Evolutionary conservation across 2,888 invertebrate species (phyloP).

Genomic region (Microplitis deprimator): DNA sequence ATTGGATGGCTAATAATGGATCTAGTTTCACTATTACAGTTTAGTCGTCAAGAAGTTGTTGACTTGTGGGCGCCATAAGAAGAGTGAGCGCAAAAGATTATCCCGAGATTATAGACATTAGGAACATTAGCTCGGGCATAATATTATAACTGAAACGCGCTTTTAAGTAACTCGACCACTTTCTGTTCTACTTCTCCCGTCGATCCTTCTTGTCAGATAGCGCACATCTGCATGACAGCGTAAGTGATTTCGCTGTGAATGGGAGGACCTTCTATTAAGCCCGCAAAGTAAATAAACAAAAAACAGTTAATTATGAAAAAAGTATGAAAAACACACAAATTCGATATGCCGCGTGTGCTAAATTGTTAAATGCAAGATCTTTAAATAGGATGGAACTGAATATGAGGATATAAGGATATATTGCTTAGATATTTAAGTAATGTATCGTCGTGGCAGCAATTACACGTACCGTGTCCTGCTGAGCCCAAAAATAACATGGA

Average conservation of each 20-base stretch:
- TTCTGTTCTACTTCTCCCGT: constrained; percentile 14
- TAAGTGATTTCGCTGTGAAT: constrained; percentile 26
- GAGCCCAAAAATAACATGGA: constrained; percentile 33
- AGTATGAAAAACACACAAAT: too few relatives aligned
- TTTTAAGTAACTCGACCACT: constrained; percentile 23
- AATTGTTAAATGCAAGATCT: too few relatives aligned
- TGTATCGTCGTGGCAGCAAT: background rate
- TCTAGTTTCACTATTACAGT: constrained; percentile 10
- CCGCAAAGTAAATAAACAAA: too few relatives aligned
- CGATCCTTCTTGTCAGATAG: constrained; percentile 34
- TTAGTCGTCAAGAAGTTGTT: too few relatives aligned
- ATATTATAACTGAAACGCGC: constrained; percentile 26
- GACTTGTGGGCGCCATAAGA: constrained; percentile 30
- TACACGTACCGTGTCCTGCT: constrained; percentile 1
- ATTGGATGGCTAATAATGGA: background rate
- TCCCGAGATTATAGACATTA: constrained; percentile 69
- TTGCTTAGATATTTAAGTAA: background rate
- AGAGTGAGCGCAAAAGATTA: constrained; percentile 57
- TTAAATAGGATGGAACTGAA: too few relatives aligned
- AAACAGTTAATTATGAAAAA: too few relatives aligned
- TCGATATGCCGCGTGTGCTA: background rate
- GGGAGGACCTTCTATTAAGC: too few relatives aligned
- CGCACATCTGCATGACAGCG: constrained; percentile 22
- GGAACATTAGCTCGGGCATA: constrained; percentile 61
- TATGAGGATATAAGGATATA: background rate